Conservation (phyloP, 2,888 invertebrate species). For the Drosophila ezoana region DNA sequence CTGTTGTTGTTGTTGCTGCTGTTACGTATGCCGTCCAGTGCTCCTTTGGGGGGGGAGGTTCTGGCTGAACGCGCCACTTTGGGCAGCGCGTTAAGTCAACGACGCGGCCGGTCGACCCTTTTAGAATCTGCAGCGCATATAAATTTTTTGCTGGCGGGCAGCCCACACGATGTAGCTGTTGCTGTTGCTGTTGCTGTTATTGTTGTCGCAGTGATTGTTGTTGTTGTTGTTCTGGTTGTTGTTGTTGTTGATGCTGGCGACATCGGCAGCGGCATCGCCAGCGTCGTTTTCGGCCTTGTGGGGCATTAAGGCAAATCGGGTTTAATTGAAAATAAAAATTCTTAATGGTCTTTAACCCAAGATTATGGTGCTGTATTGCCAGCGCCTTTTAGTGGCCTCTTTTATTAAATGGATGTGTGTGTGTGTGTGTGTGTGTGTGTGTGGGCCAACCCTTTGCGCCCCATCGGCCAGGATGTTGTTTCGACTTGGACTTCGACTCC, state of each 20-base stretch:
- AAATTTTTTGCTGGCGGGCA: conserved; percentile 60
- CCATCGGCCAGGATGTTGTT: conserved; percentile 29
- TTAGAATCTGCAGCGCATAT: conserved; percentile 80
- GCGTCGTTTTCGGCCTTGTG: conserved; percentile 79
- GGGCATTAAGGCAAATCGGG: conserved; percentile 81
- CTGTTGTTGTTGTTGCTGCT: conserved; percentile 13
- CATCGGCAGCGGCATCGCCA: conserved; percentile 30
- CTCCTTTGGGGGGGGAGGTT: conserved; percentile 52
- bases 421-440: conserved; percentile 31
- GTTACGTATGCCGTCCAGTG: conserved; percentile 35
- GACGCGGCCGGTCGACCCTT: conserved; percentile 72
- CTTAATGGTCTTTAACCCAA: conserved; percentile 82
- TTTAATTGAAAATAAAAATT: conserved; percentile 83
- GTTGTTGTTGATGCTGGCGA: conserved; percentile 44
- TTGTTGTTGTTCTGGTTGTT: conserved; percentile 33
- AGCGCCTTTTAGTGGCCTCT: conserved; percentile 75
- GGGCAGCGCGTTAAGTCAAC: conserved; percentile 74
- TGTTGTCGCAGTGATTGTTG: conserved; percentile 28
- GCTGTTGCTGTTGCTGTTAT: conserved; percentile 29
- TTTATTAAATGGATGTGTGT: conserved; percentile 64
- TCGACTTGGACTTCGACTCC: conserved; percentile 12
- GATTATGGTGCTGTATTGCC: conserved; percentile 78
- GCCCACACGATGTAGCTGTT: conserved; percentile 53
- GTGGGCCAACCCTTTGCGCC: conserved; percentile 43
- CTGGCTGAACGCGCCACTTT: conserved; percentile 62